Conservation (phyloP, 2,888 invertebrate genomes). For the Deilephila elpenor region DNA sequence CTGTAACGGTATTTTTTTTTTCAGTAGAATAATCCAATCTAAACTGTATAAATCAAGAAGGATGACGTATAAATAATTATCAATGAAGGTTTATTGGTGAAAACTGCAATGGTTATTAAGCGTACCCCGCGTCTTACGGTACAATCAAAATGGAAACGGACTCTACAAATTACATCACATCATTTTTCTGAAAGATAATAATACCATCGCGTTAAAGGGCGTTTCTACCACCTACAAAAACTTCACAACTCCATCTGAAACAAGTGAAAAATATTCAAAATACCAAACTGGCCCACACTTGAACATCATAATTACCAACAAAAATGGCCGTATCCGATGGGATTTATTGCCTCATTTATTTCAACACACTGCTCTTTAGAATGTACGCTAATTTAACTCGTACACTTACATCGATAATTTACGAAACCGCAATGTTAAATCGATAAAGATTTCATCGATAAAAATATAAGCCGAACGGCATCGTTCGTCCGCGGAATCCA, state of each 20-base stretch:
- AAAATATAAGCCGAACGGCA: slow-evolving; percentile 55
- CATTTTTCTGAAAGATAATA: too few species aligned
- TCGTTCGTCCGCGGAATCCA: slow-evolving; percentile 55
- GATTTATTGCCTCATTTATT: slow-evolving; percentile 47
- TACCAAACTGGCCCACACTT: neutral
- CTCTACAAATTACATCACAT: too few species aligned
- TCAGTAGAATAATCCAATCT: too few species aligned
- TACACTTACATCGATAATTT: slow-evolving; percentile 37
- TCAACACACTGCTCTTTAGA: slow-evolving; percentile 42
- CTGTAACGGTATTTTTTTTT: too few species aligned
- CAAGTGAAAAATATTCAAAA: neutral
- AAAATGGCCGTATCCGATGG: slow-evolving; percentile 37
- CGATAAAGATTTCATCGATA: slow-evolving; percentile 53
- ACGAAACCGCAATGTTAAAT: slow-evolving; percentile 36
- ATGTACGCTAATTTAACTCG: slow-evolving; percentile 36
- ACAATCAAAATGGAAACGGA: too few species aligned
- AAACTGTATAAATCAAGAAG: too few species aligned
- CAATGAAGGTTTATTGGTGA: too few species aligned
- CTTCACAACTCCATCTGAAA: neutral
- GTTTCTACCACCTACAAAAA: too few species aligned
- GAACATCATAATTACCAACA: slow-evolving; percentile 35
- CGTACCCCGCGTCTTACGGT: too few species aligned
- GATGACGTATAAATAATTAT: too few species aligned
- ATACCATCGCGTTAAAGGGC: too few species aligned
- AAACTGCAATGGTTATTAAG: too few species aligned